phyloP scores from a whole-genome alignment of 1,140 invertebrate species.

The Penaeus indicus region DNA sequence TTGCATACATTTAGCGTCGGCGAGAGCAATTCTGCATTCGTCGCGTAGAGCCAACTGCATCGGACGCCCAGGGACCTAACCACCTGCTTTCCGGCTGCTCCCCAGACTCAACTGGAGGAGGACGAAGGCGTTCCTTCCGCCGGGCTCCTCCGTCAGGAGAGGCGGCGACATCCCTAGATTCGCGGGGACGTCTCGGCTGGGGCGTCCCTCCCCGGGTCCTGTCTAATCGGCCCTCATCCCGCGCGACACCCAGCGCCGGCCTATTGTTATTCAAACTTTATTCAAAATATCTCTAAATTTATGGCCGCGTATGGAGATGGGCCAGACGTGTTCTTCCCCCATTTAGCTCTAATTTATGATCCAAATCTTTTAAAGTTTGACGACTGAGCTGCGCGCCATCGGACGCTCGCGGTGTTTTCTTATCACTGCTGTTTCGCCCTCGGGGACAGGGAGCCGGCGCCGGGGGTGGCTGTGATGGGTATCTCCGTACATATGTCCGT shows the following conservation, averaged over 20 bases:
- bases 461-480: not conserved
- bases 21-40: too few species aligned
- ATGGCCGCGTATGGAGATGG: slow-evolving; percentile 65
- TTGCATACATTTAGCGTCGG: too few species aligned
- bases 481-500: not conserved
- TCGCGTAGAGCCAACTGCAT: too few species aligned
- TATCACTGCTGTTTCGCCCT: not conserved
- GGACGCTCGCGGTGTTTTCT: not conserved
- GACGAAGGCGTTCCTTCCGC: too few species aligned
- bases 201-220: not conserved
- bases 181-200: not conserved
- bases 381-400: slow-evolving; percentile 34
- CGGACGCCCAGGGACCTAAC: too few species aligned
- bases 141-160: too few species aligned
- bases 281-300: slow-evolving; percentile 66
- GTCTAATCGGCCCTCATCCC: slow-evolving; percentile 29
- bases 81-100: too few species aligned
- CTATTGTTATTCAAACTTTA: slow-evolving; percentile 66
- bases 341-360: slow-evolving; percentile 58
- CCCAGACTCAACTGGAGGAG: too few species aligned
- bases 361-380: slow-evolving; percentile 60
- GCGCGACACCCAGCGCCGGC: slow-evolving; percentile 33
- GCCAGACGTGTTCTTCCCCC: slow-evolving; percentile 59
- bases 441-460: not conserved
- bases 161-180: not conserved